Evolutionary conservation across 2,797 vertebrate species (phyloP).

Genomic region (Helicolenus hilgendorfi): DNA sequence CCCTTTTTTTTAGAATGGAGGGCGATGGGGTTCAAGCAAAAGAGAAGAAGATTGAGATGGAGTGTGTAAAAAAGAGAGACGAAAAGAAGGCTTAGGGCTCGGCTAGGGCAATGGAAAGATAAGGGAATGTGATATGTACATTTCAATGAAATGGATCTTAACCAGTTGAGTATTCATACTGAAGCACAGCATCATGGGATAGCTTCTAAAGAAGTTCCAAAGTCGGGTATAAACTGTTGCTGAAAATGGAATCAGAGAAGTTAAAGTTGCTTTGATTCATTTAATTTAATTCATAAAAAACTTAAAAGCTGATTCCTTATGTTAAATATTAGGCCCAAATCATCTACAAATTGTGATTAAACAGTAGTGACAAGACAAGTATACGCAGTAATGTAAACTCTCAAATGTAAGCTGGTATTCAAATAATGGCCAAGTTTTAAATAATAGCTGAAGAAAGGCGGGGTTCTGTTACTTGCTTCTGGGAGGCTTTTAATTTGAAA

Average conservation of each 20-base stretch:
- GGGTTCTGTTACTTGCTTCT: neutral
- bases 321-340: neutral
- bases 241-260: neutral
- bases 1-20: constrained; percentile 22
- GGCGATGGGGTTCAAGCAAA: constrained; percentile 37
- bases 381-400: neutral
- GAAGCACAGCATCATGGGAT: constrained; percentile 12
- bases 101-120: constrained; percentile 38
- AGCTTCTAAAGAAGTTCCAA: neutral
- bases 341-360: neutral
- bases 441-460: neutral
- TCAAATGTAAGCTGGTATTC: neutral
- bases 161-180: constrained; percentile 26
- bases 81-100: constrained; percentile 25
- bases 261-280: neutral
- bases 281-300: neutral
- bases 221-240: neutral
- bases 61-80: neutral
- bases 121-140: constrained; percentile 49
- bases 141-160: constrained; percentile 52
- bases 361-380: neutral
- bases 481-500: neutral
- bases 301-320: neutral
- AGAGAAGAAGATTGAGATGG: constrained; percentile 33
- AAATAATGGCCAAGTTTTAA: neutral